These are phyloP conservation scores for Abrostola triplasia DNA, from an alignment of 2,888 invertebrate species.

Conservation along the genomic window DNA sequence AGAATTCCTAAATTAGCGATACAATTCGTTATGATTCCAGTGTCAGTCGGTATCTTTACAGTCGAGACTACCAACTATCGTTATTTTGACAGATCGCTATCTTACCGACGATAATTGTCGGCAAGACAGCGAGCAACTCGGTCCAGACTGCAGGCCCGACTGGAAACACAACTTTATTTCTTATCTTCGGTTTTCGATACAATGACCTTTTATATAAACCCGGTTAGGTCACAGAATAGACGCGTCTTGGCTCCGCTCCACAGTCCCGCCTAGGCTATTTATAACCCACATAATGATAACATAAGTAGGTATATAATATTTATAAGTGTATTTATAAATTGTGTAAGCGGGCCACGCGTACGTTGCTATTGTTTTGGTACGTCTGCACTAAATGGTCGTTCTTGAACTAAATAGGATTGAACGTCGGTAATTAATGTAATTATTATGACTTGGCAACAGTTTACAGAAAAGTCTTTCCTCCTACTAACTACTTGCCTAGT, in stretches of 20 bases:
- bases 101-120: too few species aligned
- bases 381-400: conserved; percentile 1
- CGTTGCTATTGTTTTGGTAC: conserved; percentile 12
- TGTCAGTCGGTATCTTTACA: too few species aligned
- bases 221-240: conserved; percentile 31
- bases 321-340: conserved; percentile 18
- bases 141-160: background rate
- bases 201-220: conserved; percentile 23
- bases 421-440: background rate
- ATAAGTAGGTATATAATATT: conserved; percentile 20
- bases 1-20: too few species aligned
- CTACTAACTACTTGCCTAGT: too few species aligned
- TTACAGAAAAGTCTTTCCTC: too few species aligned
- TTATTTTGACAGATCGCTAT: too few species aligned
- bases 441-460: background rate
- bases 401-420: background rate
- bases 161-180: background rate
- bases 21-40: too few species aligned
- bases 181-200: background rate
- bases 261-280: conserved; percentile 25
- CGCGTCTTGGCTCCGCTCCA: conserved; percentile 33
- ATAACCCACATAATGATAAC: conserved; percentile 19
- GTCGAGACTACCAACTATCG: too few species aligned
- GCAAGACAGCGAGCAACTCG: too few species aligned
- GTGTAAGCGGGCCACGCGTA: conserved; percentile 7